Base-by-base conservation (phyloP, 2,797 vertebrate species). In the Discoglossus pictus region DNA sequence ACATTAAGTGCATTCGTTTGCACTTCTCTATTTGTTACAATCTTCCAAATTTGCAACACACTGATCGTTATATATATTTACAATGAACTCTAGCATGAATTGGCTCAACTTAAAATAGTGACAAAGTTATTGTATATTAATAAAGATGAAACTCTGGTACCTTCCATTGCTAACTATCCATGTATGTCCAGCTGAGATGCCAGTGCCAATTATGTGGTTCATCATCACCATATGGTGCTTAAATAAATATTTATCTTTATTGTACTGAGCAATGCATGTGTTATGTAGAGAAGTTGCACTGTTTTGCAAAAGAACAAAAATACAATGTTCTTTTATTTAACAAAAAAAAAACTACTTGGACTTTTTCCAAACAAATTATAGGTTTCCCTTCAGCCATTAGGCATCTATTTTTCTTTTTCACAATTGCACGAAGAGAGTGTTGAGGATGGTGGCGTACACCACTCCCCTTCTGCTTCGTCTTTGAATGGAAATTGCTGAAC, bases 401-500 rank as follows among this genome's bases (percentile, higher is more conserved):
- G 61, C 68, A 27, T 52, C 61, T 64, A 64, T 71, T 71, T 62
- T 58, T 65, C 61, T 44, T 59, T 50, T n/a, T 78, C 78, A 78
- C 75, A 81, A 80, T 83, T 69, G 80, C 75, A 55, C 0, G 2
- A 61, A 76, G 74, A 47, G 42, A 42, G 34, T 51, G 73, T 71
- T 43, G 66, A 55, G 58, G 44, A 63, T 9, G 56, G 75, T 79
- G 69, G 61, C 7, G 56, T 64, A 73, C 76, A 56, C 74, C 79
- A 65, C 74, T 53, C 74, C 70, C 79, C 78, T 81, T 72, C 77
- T 51, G 61, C 74, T 74, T 78, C 70, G 79, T 74, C 75, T 82
- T 86, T 82, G 68, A 80, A 78, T 76, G 78, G 80, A 69, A 83
- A 87, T 80, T 74, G 10, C 80, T 68, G 81, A 89, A 86, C 84